phyloP scores from a whole-genome alignment of 2,797 vertebrate species.

The Lateolabrax maculatus region DNA sequence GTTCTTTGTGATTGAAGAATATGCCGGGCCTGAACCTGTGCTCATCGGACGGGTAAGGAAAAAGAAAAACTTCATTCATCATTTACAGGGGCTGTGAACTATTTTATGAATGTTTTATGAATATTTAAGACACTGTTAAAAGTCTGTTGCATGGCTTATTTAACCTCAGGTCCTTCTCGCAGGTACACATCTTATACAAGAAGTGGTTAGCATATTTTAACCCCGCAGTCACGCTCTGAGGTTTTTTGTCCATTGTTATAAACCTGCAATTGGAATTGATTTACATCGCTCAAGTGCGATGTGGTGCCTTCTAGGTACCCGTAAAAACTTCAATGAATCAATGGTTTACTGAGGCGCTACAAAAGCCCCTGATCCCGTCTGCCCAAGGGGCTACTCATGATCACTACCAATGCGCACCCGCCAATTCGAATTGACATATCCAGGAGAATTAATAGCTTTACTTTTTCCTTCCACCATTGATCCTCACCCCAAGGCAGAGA shows the following conservation, averaged over 20 bases:
- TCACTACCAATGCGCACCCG: constrained; percentile 72
- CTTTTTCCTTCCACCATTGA: constrained; percentile 75
- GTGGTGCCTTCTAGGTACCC: constrained; percentile 66
- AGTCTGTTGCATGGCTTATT: constrained; percentile 58
- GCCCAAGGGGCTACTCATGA: constrained; percentile 74
- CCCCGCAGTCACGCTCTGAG: constrained; percentile 27
- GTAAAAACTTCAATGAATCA: constrained; percentile 78
- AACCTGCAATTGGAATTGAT: constrained; percentile 77
- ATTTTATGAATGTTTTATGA: constrained; percentile 61
- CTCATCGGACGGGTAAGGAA: constrained; percentile 94
- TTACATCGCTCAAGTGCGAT: constrained; percentile 58
- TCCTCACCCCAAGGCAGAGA: constrained; percentile 70
- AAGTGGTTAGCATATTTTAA: constrained; percentile 53
- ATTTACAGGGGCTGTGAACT: constrained; percentile 57
- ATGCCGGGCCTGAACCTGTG: constrained; percentile 93
- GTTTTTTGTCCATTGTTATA: constrained; percentile 53
- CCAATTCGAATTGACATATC: constrained; percentile 81
- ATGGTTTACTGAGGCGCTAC: constrained; percentile 70
- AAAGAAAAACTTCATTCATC: constrained; percentile 51
- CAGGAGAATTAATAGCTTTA: constrained; percentile 79
- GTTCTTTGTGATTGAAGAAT: constrained; percentile 96
- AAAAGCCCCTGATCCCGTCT: constrained; percentile 59
- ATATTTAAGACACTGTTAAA: constrained; percentile 56
- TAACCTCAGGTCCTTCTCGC: constrained; percentile 42
- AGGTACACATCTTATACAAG: constrained; percentile 28